phyloP scores from a whole-genome alignment of 2,113 vertebrate species.

The Vombatus ursinus region DNA sequence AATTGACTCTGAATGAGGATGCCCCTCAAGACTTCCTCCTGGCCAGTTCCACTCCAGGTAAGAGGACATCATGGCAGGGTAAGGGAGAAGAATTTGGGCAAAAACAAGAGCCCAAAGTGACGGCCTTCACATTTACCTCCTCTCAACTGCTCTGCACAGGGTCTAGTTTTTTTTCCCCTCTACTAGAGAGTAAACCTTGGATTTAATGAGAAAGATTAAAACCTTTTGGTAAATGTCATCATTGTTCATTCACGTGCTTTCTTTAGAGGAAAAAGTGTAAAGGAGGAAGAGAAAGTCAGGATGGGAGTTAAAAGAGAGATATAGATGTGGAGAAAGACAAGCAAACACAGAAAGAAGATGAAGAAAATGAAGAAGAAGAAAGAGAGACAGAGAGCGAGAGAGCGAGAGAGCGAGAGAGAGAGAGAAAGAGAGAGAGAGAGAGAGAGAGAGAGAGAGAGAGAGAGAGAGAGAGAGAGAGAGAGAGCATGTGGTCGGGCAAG shows the following conservation, averaged over 20 bases:
- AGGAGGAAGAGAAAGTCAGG: background rate
- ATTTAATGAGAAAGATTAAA: background rate
- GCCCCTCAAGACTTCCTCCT: background rate
- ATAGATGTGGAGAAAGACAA: too few relatives aligned
- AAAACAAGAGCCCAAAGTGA: background rate
- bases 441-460: background rate
- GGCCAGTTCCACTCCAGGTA: background rate
- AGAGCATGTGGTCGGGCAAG: background rate
- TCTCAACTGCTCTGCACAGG: background rate
- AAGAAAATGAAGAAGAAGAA: too few relatives aligned
- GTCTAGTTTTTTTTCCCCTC: background rate
- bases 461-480: background rate
- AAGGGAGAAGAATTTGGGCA: background rate
- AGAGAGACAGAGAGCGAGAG: too few relatives aligned
- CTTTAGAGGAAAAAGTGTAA: background rate
- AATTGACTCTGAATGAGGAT: background rate
- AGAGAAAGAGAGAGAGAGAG: background rate
- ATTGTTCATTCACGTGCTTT: background rate
- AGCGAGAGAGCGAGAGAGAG: background rate
- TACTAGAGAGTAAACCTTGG: background rate
- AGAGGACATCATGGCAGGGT: background rate
- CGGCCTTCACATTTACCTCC: background rate
- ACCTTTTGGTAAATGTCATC: background rate
- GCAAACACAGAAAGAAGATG: background rate
- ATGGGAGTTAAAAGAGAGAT: too few relatives aligned